Evolutionary conservation across 1,140 invertebrate species (phyloP).

Genomic region (Sinella curviseta): DNA sequence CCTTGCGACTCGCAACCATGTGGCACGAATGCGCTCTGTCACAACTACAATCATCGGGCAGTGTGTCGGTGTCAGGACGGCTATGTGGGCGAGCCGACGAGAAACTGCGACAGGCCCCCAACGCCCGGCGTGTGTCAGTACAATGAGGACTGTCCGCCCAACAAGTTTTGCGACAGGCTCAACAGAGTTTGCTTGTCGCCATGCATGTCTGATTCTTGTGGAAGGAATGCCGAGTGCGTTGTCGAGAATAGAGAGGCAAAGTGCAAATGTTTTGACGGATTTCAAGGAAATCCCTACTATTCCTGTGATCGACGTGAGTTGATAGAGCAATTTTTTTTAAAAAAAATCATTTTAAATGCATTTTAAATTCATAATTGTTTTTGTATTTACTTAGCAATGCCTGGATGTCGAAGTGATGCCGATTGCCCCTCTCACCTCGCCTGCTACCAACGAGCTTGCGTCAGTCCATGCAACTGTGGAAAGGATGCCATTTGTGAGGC

Average conservation of each 20-base stretch:
- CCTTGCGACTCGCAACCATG: conserved; percentile 62
- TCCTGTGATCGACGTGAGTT: conserved; percentile 57
- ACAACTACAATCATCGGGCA: conserved; percentile 64
- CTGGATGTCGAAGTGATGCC: conserved; percentile 40
- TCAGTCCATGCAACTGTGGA: conserved; percentile 81
- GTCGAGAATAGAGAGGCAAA: conserved; percentile 74
- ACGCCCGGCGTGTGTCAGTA: conserved; percentile 1
- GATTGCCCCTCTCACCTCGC: conserved; percentile 78
- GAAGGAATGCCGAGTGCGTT: conserved; percentile 53
- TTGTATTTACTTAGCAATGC: conserved; percentile 34
- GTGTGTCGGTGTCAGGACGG: conserved; percentile 68
- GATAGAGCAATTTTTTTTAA: neutral
- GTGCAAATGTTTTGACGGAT: conserved; percentile 65
- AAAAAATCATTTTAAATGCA: neutral
- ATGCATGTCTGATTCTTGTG: conserved; percentile 68
- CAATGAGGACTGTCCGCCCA: conserved; percentile 73
- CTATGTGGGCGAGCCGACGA: conserved; percentile 52
- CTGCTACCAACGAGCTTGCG: conserved; percentile 76
- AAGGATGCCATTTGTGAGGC: conserved; percentile 82
- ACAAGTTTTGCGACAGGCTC: conserved; percentile 75
- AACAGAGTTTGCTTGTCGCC: conserved; percentile 81
- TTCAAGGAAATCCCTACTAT: conserved; percentile 51
- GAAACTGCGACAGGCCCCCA: conserved; percentile 30
- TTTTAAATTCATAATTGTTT: neutral
- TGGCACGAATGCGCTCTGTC: conserved; percentile 66